A percentile compares a stretch with the other conserved stretches of the same genome.
These are phyloP conservation scores for Tyria jacobaeae DNA, from an alignment of 2,888 invertebrate genomes.

Conservation along the genomic window DNA sequence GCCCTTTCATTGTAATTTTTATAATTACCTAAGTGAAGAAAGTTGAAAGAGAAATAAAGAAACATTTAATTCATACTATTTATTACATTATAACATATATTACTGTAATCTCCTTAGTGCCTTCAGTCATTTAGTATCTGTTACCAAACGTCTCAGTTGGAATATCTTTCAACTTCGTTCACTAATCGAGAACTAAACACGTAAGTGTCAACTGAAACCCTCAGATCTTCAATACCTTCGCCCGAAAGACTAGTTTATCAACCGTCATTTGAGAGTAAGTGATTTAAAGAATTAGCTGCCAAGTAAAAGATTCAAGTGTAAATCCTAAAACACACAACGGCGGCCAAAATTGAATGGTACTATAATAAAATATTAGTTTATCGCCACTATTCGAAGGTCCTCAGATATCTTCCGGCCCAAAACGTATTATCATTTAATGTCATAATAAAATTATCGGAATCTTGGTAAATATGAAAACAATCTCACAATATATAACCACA, in stretches of 20 bases:
- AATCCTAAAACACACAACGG: background rate
- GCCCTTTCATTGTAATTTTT: slow-evolving; percentile 32
- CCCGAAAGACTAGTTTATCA: background rate
- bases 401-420: background rate
- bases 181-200: slow-evolving; percentile 26
- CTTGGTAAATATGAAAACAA: background rate
- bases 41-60: slow-evolving; percentile 37
- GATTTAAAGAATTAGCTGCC: slow-evolving; percentile 18
- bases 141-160: slow-evolving; percentile 15
- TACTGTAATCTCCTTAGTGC: slow-evolving; percentile 9
- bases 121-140: background rate
- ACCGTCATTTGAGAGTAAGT: background rate
- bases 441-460: background rate
- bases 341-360: background rate
- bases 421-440: background rate
- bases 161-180: slow-evolving; percentile 45
- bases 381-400: background rate
- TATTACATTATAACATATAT: slow-evolving; percentile 27
- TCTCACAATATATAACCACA: background rate
- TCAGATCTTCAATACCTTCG: slow-evolving; percentile 8
- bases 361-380: slow-evolving; percentile 4
- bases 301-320: slow-evolving; percentile 2
- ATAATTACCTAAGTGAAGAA: slow-evolving; percentile 35
- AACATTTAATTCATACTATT: slow-evolving; percentile 32
- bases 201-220: slow-evolving; percentile 14